Conservation (phyloP, 2,113 vertebrate genomes). For the Sitta europaea region DNA sequence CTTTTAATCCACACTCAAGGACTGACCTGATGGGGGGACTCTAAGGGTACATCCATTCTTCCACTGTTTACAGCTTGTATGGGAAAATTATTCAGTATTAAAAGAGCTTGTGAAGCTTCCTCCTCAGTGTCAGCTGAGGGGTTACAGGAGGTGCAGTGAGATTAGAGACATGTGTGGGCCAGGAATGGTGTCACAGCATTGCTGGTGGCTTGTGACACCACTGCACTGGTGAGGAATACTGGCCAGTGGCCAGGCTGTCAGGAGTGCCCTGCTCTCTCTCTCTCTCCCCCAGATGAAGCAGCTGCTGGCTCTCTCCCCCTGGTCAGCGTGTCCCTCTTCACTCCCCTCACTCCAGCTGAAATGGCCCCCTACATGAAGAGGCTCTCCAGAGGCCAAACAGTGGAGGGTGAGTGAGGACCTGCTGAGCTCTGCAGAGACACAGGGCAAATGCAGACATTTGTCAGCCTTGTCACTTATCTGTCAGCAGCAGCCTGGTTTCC, state of each 20-base stretch:
- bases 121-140: not conserved
- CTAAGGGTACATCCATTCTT: not conserved
- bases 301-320: slow-evolving; percentile 84
- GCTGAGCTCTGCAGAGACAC: not conserved
- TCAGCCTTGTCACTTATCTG: not conserved
- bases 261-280: not conserved
- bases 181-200: not conserved
- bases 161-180: not conserved
- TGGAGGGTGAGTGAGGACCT: slow-evolving; percentile 84
- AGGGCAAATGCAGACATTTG: not conserved
- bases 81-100: not conserved
- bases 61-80: not conserved
- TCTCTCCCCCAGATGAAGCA: slow-evolving; percentile 76
- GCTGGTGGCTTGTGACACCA: not conserved
- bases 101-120: not conserved
- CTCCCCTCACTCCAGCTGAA: slow-evolving; percentile 82
- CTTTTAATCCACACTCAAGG: not conserved
- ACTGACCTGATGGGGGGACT: not conserved
- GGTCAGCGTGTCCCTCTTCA: slow-evolving; percentile 86
- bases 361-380: slow-evolving; percentile 91
- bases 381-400: slow-evolving; percentile 86
- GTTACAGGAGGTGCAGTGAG: not conserved
- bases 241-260: not conserved
- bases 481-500: not conserved
- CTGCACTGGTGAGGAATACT: not conserved